Evolutionary conservation across 2,888 invertebrate species (phyloP).

Genomic region (Brachynemurus nebulosus): DNA sequence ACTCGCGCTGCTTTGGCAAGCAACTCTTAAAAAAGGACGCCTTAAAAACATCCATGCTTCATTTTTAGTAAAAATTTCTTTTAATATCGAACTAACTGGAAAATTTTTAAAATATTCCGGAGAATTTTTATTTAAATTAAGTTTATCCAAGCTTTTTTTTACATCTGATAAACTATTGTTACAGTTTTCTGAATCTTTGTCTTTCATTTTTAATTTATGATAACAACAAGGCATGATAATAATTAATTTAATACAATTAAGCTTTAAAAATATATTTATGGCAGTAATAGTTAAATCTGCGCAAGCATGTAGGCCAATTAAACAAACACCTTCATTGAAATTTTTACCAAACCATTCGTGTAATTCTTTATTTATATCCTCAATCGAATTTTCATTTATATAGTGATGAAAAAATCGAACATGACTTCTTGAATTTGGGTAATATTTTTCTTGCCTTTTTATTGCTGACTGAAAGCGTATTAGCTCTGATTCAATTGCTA

Average conservation of each 20-base stretch:
- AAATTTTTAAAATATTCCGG: conserved; percentile 44
- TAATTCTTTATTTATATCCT: conserved; percentile 32
- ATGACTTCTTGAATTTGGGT: conserved; percentile 34
- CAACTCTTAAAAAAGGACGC: conserved; percentile 55
- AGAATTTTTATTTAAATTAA: conserved; percentile 13
- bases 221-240: conserved; percentile 70
- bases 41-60: conserved; percentile 35
- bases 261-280: conserved; percentile 46
- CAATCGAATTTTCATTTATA: conserved; percentile 37
- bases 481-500: conserved; percentile 52
- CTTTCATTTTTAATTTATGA: conserved; percentile 43
- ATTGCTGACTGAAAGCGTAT: conserved; percentile 41
- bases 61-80: conserved; percentile 26
- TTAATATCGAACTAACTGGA: conserved; percentile 44
- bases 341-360: conserved; percentile 29
- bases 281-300: conserved; percentile 59
- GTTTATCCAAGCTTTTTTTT: conserved; percentile 7
- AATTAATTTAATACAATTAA: conserved; percentile 39
- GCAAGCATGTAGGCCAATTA: conserved; percentile 62
- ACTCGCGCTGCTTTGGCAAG: conserved; percentile 49
- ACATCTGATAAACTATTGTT: not conserved
- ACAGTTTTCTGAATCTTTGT: conserved; percentile 4
- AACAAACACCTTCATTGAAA: conserved; percentile 23
- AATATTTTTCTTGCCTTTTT: conserved; percentile 39
- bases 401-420: conserved; percentile 46